Base-by-base conservation (phyloP, 2,113 vertebrate genomes). In the Aphyosemion australe region DNA sequence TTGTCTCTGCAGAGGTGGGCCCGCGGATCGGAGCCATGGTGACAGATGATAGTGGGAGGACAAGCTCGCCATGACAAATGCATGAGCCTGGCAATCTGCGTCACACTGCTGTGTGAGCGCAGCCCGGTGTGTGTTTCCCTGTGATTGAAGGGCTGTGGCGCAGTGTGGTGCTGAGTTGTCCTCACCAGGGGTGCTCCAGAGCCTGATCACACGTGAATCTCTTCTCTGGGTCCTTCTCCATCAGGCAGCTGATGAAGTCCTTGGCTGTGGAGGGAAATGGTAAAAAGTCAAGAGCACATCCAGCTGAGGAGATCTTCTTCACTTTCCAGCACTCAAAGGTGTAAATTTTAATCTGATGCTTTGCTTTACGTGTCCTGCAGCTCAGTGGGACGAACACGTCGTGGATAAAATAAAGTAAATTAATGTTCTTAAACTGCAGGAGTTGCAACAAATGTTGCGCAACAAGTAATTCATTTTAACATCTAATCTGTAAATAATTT, bases 221-320 rank as follows among this genome's bases (percentile, higher is more conserved):
- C 93, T 97, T 99, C 58, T 94, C 97, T 0, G 97, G 95, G 76
- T 98, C 96, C 80, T 98, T 99, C 91, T 99, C 96, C 97, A 99
- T 99, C 80, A 99, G 90, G 78, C 92, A 91, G 78, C 93, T 91
- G 88, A 99, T 99, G 86, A 99, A 99, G 84, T 98, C 94, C 93
- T 99, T 99, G 60, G 97, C 97, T 99, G 86, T 11, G 49, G 16
- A 84, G 48, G 55, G 34, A 81, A 55, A 16, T 37, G 41, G 68
- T 47, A 21, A 46, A 47, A 57, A 57, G 83, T 86, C 43, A 87
- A 73, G 37, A 66, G 45, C 37, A 48, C 15, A 5, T 58, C 51
- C 56, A 65, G 52, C 45, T 45, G 50, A 79, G 49, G 61, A 68
- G 34, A 43, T 3, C 18, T 39, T 39, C 9, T 12, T 48, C n/a